phyloP scores from a whole-genome alignment of 2,888 invertebrate genomes.

The Luperina testacea region DNA sequence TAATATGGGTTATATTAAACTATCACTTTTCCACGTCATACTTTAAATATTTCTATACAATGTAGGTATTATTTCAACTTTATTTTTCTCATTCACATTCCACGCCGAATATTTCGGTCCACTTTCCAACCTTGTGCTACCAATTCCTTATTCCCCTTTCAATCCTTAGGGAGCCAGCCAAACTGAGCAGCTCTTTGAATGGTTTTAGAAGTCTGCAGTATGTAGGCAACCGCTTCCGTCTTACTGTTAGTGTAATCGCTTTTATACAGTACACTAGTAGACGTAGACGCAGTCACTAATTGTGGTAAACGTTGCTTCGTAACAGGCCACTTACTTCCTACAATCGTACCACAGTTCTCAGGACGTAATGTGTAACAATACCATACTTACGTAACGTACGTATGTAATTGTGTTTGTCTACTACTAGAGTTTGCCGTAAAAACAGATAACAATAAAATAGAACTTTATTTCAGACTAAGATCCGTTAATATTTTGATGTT shows the following conservation, averaged over 20 bases:
- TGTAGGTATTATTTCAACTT: not conserved
- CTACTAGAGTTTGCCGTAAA: not conserved
- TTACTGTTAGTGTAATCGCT: conserved; percentile 57
- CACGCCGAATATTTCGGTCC: not conserved
- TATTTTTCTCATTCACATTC: conserved; percentile 14
- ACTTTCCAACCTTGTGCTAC: conserved; percentile 3
- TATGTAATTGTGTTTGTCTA: not conserved
- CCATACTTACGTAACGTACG: not conserved
- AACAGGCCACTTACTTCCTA: conserved; percentile 49
- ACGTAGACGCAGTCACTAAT: conserved; percentile 54
- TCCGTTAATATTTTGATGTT: not conserved
- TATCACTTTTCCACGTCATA: not conserved
- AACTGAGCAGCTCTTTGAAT: conserved; percentile 20
- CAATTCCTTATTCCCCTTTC: conserved; percentile 18
- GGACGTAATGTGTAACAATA: conserved; percentile 12
- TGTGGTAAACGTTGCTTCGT: conserved; percentile 57
- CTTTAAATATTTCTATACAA: too few species aligned
- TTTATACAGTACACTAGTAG: conserved; percentile 45
- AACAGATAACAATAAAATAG: not conserved
- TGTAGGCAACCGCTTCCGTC: conserved; percentile 35
- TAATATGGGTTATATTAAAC: not conserved
- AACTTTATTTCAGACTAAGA: not conserved
- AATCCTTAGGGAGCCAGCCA: conserved; percentile 14
- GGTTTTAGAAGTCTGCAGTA: conserved; percentile 32
- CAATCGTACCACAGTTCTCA: conserved; percentile 39